phyloP scores from a whole-genome alignment of 2,113 vertebrate genomes.

The Galemys pyrenaicus region DNA sequence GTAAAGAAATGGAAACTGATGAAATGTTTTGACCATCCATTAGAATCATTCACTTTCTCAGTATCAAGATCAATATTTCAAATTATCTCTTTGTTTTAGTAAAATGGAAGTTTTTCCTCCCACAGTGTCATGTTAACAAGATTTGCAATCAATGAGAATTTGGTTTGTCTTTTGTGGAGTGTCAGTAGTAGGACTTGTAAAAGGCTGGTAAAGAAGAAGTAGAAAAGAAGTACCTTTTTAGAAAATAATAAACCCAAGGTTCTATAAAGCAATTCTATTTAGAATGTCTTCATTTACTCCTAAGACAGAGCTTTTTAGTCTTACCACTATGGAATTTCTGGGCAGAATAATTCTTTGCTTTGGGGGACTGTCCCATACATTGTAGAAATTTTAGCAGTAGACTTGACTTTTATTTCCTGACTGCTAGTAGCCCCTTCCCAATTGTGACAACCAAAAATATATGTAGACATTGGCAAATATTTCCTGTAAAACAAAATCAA shows the following conservation, averaged over 20 bases:
- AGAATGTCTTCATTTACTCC: neutral
- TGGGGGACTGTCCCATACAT: neutral
- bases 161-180: neutral
- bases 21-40: neutral
- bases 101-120: neutral
- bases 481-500: neutral
- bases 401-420: neutral
- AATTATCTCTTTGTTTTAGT: neutral
- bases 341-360: neutral
- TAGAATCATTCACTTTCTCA: conserved; percentile 41
- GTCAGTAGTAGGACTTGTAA: neutral
- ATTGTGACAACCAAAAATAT: neutral
- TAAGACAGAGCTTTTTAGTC: neutral
- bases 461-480: neutral
- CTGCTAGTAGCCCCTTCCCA: neutral
- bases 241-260: neutral
- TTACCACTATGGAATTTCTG: neutral
- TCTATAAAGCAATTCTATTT: neutral
- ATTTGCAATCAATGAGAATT: neutral
- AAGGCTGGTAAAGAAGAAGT: neutral
- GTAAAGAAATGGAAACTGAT: conserved; percentile 29
- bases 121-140: neutral
- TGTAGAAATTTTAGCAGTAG: neutral
- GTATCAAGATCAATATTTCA: neutral
- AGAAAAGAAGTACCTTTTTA: neutral